Base-by-base conservation (phyloP, 2,797 vertebrate species). In the Nannoperca australis region DNA sequence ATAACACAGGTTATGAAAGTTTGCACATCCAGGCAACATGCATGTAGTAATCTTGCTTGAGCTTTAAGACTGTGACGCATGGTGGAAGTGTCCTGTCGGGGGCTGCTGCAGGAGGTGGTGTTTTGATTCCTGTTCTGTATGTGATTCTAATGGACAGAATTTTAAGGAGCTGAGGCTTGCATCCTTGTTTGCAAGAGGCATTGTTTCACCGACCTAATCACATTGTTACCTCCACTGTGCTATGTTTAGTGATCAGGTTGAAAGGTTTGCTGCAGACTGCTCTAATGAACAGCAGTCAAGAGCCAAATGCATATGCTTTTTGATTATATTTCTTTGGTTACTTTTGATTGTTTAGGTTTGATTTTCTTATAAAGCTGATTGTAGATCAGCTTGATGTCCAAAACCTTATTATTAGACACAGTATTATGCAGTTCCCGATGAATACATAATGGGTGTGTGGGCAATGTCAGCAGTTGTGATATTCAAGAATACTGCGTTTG, bases 281-380 rank as follows among this genome's bases (percentile, higher is more conserved):
- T 42, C 47, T 18, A 27, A 17, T 47, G 12, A 36, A 18, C 3
- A 4, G 17, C 47, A 38, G 42, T n/a, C 15, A 44, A 6, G 12
- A 58, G 59, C 59, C 32, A 49, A 49, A 42, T 7, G 9, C 36
- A 11, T 2, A 3, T 24, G 20, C 24, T 51, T 50, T 77, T 20
- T 56, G 17, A 45, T 62, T 61, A 5, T 15, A 22, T 62, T 62
- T 56, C 17, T 63, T 50, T 58, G 40, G 7, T 6, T 38, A 42
- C 0, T 30, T 49, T 56, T 64, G 53, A n/a, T 38, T 67, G 44
- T 62, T 22, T 22, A 9, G 42, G 3, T 60, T 42, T 15, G 66
- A 53, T 70, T 67, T 42, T 56, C 22, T 13, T 7, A 15, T 18
- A 70, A 7, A 54, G 22, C 45, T 50, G 51, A 58, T 47, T 60